Conservation (phyloP, 2,113 vertebrate species). For the rat (Rattus norvegicus) region GRCr8 NC_086024.1:80727001-80727500, state of each 20-base stretch:
- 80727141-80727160: background rate
- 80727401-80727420: background rate
- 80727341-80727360: background rate
- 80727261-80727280: too few species aligned
- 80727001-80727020: background rate
- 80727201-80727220: background rate
- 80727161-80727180: background rate
- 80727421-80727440: background rate
- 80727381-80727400: background rate
- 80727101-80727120: background rate
- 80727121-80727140: background rate
- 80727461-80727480: too few species aligned
- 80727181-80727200: background rate
- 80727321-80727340: background rate
- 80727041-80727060: background rate
- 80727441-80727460: background rate
- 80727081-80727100: background rate
- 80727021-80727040: background rate
- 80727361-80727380: background rate
- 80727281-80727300: background rate
- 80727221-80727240: background rate
- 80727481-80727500: too few species aligned
- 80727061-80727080: background rate
- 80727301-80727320: background rate
- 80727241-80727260: background rate